Evolutionary conservation across 2,113 vertebrate species (phyloP).

Genomic region (Rhombomys opimus): DNA sequence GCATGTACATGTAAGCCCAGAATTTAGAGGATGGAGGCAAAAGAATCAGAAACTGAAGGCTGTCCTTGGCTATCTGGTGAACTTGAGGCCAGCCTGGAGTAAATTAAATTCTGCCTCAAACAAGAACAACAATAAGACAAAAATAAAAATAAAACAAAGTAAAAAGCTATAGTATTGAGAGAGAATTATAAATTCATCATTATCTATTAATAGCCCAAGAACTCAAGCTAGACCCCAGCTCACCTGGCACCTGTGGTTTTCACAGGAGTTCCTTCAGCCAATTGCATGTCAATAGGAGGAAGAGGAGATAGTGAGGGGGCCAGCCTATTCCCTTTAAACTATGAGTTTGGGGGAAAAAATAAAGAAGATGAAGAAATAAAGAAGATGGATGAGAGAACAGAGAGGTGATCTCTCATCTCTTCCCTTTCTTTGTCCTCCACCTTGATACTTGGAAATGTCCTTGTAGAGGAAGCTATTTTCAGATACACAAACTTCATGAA

Average conservation of each 20-base stretch:
- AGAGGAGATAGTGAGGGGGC: not conserved
- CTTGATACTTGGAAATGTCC: not conserved
- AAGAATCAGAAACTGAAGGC: not conserved
- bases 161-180: not conserved
- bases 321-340: not conserved
- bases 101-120: not conserved
- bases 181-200: not conserved
- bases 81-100: not conserved
- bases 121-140: not conserved
- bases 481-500: not conserved
- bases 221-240: not conserved
- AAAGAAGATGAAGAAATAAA: not conserved
- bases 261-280: not conserved
- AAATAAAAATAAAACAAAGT: not conserved
- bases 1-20: not conserved
- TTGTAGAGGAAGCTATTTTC: not conserved
- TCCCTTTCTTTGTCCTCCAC: not conserved
- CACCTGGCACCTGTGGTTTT: not conserved
- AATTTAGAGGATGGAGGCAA: not conserved
- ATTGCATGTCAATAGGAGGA: not conserved
- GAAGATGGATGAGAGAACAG: not conserved
- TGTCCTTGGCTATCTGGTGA: not conserved
- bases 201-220: not conserved
- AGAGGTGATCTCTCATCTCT: not conserved
- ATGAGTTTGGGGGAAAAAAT: not conserved